Evolutionary conservation across 2,113 vertebrate genomes (phyloP).

Genomic region (Sitta europaea): DNA sequence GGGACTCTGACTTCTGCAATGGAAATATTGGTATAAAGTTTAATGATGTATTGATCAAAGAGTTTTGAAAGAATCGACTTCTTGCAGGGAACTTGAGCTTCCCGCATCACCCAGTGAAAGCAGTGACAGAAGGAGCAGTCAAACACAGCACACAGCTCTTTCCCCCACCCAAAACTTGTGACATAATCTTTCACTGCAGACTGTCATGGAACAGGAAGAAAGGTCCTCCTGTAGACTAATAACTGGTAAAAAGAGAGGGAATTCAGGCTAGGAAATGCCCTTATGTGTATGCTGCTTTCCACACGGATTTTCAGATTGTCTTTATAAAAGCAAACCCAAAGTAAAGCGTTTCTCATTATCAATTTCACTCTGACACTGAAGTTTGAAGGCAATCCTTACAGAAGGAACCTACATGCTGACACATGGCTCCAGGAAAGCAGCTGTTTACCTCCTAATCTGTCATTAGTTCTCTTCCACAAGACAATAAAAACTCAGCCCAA

Average conservation of each 20-base stretch:
- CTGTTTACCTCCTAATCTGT: not conserved
- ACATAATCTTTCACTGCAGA: not conserved
- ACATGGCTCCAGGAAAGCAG: not conserved
- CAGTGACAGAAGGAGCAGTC: not conserved
- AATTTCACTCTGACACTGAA: not conserved
- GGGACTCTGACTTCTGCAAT: not conserved
- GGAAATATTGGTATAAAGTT: not conserved
- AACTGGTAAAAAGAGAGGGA: not conserved
- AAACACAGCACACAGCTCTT: fast-evolving
- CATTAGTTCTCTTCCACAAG: not conserved
- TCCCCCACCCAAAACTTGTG: fast-evolving
- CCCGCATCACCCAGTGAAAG: not conserved
- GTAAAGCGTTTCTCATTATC: not conserved
- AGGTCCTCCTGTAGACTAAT: not conserved
- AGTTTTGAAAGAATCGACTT: not conserved
- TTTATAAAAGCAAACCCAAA: not conserved
- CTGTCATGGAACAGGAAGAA: not conserved
- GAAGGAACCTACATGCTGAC: not conserved
- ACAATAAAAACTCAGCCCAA: not conserved
- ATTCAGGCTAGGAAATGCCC: not conserved
- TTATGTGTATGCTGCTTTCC: not conserved
- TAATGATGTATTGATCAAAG: not conserved
- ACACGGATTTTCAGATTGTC: not conserved
- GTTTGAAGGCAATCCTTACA: not conserved
- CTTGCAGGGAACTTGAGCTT: not conserved